Conservation (phyloP, 2,797 vertebrate genomes). For the Karalla daura region DNA sequence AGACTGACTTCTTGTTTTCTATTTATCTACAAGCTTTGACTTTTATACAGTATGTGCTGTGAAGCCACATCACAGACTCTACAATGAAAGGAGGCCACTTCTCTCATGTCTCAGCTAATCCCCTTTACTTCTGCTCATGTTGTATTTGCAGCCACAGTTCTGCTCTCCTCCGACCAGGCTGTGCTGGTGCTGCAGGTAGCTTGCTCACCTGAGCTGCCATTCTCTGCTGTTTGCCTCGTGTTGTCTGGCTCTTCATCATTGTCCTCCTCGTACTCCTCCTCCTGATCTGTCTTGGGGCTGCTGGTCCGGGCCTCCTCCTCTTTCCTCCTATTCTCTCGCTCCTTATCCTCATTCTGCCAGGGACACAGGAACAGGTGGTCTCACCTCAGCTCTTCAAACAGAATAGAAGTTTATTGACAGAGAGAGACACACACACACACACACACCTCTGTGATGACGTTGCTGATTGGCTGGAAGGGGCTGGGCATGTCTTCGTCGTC, state of each 20-base stretch:
- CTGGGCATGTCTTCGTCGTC: slow-evolving; percentile 79
- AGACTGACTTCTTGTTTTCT: slow-evolving; percentile 22
- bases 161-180: too few species aligned
- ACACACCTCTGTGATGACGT: slow-evolving; percentile 86
- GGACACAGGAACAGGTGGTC: neutral
- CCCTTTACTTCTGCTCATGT: too few species aligned
- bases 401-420: too few species aligned
- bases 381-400: neutral
- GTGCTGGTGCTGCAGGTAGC: neutral
- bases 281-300: slow-evolving; percentile 70
- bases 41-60: neutral
- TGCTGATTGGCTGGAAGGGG: slow-evolving; percentile 92
- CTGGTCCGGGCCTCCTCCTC: slow-evolving; percentile 37
- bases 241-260: slow-evolving; percentile 69
- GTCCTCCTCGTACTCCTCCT: slow-evolving; percentile 73
- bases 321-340: slow-evolving; percentile 81
- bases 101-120: neutral
- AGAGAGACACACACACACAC: too few species aligned
- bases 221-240: slow-evolving; percentile 83
- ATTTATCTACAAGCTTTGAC: slow-evolving; percentile 7
- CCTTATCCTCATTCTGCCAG: slow-evolving; percentile 88
- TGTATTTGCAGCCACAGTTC: too few species aligned
- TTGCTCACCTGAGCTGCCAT: slow-evolving; percentile 80
- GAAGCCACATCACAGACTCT: neutral
- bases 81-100: neutral